Evolutionary conservation across 2,797 vertebrate genomes (phyloP), one percentile per base, ranked within the genome.

Genomic region (Spinibarbus caldwelli): DNA sequence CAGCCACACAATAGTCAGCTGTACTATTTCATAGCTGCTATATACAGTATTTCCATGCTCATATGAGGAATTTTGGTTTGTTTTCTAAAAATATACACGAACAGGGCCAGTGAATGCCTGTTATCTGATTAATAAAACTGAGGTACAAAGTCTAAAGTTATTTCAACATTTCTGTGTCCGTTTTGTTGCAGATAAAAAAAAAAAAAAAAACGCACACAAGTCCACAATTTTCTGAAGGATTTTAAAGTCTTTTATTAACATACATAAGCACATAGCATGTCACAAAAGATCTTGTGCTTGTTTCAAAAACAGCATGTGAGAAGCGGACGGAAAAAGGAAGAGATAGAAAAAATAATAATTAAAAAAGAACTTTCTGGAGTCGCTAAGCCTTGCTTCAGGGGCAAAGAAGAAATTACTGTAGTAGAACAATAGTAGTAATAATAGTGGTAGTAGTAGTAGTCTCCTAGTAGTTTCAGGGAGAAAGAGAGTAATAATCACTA

Each of bases 231-330:
- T 45, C 85, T 88, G 90, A 92, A 81, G 91, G 94, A 93, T 95
- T 93, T 97, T n/a, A n/a, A n/a, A n/a, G n/a, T n/a, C n/a, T n/a
- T n/a, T n/a, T 97, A 96, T 96, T 97, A 96, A 96, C 94, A 96
- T 96, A 96, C 95, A 96, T 94, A 92, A 96, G 96, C 96, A 96
- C 95, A 93, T 92, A 91, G 94, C 95, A 94, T 94, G 90, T 96
- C 96, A 96, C 96, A 94, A 96, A 96, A 96, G 95, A 90, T 94
- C 93, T 96, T 97, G 96, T 97, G 96, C 96, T 97, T 92, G 88
- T 92, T 92, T 96, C 94, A 95, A 94, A 95, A 96, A 96, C 93
- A 93, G 93, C 94, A 92, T 85, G 91, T 91, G 92, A 91, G 88
- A 89, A 91, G 91, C 90, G 83, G 90, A 92, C 84, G 73, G 87